These are phyloP conservation scores for Himalopsyche anomala DNA, from an alignment of 2,888 invertebrate species.

Conservation along the genomic window DNA sequence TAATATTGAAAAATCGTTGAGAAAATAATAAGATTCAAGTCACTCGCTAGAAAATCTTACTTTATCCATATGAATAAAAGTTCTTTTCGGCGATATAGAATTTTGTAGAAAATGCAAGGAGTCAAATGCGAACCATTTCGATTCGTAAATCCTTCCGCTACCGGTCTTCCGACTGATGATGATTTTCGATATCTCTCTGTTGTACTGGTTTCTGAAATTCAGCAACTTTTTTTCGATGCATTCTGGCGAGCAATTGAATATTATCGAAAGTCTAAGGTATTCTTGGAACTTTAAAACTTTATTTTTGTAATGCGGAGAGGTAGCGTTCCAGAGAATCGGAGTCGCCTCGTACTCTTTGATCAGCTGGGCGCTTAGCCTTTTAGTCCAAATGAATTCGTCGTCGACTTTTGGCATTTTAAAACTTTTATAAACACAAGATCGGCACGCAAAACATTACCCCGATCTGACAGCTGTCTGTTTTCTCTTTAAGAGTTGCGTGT, in stretches of 20 bases:
- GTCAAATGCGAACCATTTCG: slow-evolving; percentile 22
- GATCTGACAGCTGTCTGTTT: slow-evolving; percentile 11
- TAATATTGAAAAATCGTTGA: no score
- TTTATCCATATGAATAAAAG: slow-evolving; percentile 34
- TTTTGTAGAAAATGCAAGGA: slow-evolving; percentile 24
- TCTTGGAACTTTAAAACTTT: slow-evolving; percentile 13
- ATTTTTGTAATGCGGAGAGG: slow-evolving; percentile 1
- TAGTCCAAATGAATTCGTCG: slow-evolving; percentile 11
- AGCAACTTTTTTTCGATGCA: slow-evolving; percentile 4
- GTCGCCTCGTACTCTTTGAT: slow-evolving; percentile 16
- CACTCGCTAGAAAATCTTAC: neutral
- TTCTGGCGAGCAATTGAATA: slow-evolving; percentile 21
- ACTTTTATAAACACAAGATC: neutral
- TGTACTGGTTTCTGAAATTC: slow-evolving; percentile 16
- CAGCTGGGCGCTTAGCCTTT: slow-evolving; percentile 2
- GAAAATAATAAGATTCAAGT: no score
- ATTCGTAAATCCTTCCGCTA: slow-evolving; percentile 12
- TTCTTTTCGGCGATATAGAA: slow-evolving; percentile 18
- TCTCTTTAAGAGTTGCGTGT: neutral
- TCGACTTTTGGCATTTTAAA: slow-evolving; percentile 17
- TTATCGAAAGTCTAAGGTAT: slow-evolving; percentile 11
- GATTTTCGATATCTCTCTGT: neutral
- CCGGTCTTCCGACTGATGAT: slow-evolving; percentile 4
- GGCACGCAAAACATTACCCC: neutral
- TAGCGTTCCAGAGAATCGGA: slow-evolving; percentile 1